Evolutionary conservation across 2,888 invertebrate species (phyloP).

Genomic region (Blastobasis adustella): DNA sequence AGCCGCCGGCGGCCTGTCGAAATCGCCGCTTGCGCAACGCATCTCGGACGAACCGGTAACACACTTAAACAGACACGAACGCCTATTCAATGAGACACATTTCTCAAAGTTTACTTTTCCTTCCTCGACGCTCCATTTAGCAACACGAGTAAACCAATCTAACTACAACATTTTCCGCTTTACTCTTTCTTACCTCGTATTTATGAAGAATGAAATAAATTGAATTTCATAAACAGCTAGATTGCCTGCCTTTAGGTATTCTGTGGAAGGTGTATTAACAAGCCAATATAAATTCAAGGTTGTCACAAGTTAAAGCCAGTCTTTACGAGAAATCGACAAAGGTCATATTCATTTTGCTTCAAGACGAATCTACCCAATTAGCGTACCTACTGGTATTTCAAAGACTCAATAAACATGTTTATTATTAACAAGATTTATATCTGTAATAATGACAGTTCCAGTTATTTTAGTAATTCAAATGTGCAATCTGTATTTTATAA

Average conservation of each 20-base stretch:
- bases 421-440: too few relatives aligned
- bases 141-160: not conserved
- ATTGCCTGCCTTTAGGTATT: not conserved
- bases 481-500: too few relatives aligned
- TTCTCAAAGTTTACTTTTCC: slow-evolving; percentile 24
- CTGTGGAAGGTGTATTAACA: slow-evolving; percentile 3
- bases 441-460: too few relatives aligned
- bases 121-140: not conserved
- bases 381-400: not conserved
- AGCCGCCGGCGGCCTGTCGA: slow-evolving; percentile 37
- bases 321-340: slow-evolving; percentile 30
- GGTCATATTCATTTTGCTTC: slow-evolving; percentile 21
- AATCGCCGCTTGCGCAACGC: slow-evolving; percentile 58
- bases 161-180: too few relatives aligned
- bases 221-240: too few relatives aligned
- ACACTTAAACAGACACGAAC: slow-evolving; percentile 34
- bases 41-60: slow-evolving; percentile 54
- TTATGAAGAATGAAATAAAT: too few relatives aligned
- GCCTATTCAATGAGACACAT: slow-evolving; percentile 29
- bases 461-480: too few relatives aligned
- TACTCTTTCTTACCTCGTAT: too few relatives aligned
- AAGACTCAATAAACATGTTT: too few relatives aligned
- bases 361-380: too few relatives aligned
- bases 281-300: slow-evolving; percentile 38
- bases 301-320: slow-evolving; percentile 36